A percentile compares a stretch with the other conserved stretches of the same genome.
Conservation (phyloP, 1,140 invertebrate species). For the Magallana angulata region DNA sequence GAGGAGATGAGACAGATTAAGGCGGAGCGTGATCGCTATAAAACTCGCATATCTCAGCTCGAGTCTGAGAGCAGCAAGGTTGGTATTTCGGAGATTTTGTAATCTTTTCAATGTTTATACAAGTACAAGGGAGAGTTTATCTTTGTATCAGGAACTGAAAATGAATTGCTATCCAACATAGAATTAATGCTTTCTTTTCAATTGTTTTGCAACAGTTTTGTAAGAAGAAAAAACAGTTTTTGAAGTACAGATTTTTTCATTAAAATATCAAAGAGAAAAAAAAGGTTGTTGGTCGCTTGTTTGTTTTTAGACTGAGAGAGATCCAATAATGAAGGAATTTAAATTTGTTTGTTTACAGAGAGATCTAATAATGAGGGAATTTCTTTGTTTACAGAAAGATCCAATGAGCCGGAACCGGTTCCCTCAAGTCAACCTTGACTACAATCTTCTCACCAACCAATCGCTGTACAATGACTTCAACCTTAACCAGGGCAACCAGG, state of each 20-base stretch:
- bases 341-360: too few species aligned
- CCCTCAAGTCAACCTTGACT: conserved; percentile 27
- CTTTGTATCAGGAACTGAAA: too few species aligned
- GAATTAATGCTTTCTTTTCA: too few species aligned
- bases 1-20: conserved; percentile 58
- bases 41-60: conserved; percentile 4
- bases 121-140: not conserved
- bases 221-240: too few species aligned
- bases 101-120: not conserved
- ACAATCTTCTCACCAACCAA: conserved; percentile 29
- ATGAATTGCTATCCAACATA: too few species aligned
- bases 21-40: conserved; percentile 56
- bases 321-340: too few species aligned
- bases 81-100: not conserved
- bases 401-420: conserved; percentile 10
- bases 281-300: too few species aligned
- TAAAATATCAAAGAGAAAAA: too few species aligned
- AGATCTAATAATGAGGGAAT: too few species aligned
- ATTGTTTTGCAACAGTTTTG: too few species aligned
- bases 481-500: not conserved
- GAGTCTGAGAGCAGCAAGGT: conserved; percentile 25
- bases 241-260: too few species aligned
- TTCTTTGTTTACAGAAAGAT: conserved; percentile 17
- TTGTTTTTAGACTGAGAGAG: too few species aligned
- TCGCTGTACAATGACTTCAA: conserved; percentile 31